A percentile compares a stretch with the other conserved stretches of the same genome.
These are phyloP conservation scores for Oryctolagus cuniculus DNA, from an alignment of 2,113 vertebrate genomes.

Conservation along the genomic window DNA sequence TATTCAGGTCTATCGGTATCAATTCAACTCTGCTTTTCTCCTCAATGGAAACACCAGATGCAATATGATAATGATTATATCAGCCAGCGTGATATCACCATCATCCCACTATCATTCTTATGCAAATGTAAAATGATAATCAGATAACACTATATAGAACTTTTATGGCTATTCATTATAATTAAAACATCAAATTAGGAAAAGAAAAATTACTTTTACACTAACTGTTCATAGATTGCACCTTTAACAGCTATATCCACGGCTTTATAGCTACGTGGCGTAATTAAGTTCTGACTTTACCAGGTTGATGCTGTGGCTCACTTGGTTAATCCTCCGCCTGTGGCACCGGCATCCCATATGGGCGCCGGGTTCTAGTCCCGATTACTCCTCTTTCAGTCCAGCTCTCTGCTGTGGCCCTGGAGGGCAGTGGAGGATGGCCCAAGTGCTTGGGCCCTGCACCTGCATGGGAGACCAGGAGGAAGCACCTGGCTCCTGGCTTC, in stretches of 20 bases:
- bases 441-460: no score
- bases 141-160: constrained; percentile 54
- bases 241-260: constrained; percentile 68
- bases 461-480: no score
- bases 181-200: constrained; percentile 73
- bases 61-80: constrained; percentile 48
- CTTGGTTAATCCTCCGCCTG: no score
- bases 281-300: constrained; percentile 76
- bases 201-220: constrained; percentile 76
- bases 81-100: neutral
- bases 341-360: no score
- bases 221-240: constrained; percentile 72
- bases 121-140: constrained; percentile 63
- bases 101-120: constrained; percentile 38
- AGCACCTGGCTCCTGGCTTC: no score
- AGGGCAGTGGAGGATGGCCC: no score
- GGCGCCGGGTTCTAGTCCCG: no score
- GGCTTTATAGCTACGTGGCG: constrained; percentile 73
- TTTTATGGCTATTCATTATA: constrained; percentile 64
- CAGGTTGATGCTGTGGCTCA: no score
- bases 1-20: neutral
- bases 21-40: constrained; percentile 15
- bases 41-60: constrained; percentile 24
- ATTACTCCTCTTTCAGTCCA: no score
- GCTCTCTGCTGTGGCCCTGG: no score